These are phyloP conservation scores for Fragum fragum DNA, from an alignment of 2,888 invertebrate species.

Conservation along the genomic window DNA sequence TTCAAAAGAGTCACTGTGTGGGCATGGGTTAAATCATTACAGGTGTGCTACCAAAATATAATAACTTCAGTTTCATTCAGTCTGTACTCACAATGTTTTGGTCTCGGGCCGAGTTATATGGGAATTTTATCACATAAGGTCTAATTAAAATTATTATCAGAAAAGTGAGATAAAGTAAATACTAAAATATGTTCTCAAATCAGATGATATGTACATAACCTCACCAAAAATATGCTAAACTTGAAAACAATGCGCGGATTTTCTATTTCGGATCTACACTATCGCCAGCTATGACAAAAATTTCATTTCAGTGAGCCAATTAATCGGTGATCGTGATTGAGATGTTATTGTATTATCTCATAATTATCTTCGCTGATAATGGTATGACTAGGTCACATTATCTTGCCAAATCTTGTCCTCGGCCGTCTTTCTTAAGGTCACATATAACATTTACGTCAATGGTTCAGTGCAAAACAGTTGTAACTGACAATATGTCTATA, in stretches of 20 bases:
- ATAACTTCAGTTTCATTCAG: too few species aligned
- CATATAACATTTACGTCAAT: too few species aligned
- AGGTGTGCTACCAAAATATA: too few species aligned
- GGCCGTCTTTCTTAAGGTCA: too few species aligned
- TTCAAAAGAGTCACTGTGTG: too few species aligned
- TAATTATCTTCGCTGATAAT: conserved; percentile 3
- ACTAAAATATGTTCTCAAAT: neutral
- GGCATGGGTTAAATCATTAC: too few species aligned
- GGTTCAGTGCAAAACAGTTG: too few species aligned
- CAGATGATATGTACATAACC: neutral
- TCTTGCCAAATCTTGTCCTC: too few species aligned
- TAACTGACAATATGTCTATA: too few species aligned
- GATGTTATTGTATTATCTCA: conserved; percentile 22
- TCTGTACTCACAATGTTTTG: too few species aligned
- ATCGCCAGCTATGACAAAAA: conserved; percentile 17
- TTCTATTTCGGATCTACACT: neutral
- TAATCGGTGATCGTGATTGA: conserved; percentile 12
- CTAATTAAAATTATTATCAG: neutral
- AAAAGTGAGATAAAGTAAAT: neutral
- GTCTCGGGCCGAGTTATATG: too few species aligned
- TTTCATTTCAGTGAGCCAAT: conserved; percentile 18
- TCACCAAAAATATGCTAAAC: conserved; percentile 17
- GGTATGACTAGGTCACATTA: too few species aligned
- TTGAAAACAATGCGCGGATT: conserved; percentile 20
- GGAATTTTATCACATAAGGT: neutral